phyloP scores from a whole-genome alignment of 2,888 invertebrate genomes.

The Kuschelorhynchus macadamiae region DNA sequence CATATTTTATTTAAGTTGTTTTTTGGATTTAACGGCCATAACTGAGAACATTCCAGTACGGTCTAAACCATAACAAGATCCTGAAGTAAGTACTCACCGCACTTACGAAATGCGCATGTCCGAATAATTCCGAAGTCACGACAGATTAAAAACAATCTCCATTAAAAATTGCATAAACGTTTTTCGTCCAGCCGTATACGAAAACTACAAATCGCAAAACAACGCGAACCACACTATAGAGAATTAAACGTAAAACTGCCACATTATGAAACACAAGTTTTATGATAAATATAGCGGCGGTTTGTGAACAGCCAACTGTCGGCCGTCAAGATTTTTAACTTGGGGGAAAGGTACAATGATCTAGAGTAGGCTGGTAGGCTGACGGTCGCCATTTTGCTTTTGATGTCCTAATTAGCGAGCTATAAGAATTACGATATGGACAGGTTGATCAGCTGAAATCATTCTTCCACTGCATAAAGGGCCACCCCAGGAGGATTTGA shows the following conservation, averaged over 20 bases:
- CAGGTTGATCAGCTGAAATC: no score
- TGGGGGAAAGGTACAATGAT: slow-evolving; percentile 34
- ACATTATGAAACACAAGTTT: slow-evolving; percentile 43
- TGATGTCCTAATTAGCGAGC: slow-evolving; percentile 27
- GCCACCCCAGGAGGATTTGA: no score
- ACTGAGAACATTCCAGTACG: no score
- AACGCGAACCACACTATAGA: slow-evolving; percentile 32
- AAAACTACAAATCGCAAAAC: slow-evolving; percentile 19
- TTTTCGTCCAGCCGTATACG: background rate
- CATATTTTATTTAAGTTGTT: no score
- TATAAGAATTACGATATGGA: background rate
- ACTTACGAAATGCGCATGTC: no score
- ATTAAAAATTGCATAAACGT: background rate
- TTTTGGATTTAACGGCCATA: no score
- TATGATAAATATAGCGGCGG: slow-evolving; percentile 49
- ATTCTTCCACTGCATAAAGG: no score
- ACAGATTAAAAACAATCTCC: no score
- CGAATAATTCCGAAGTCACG: no score
- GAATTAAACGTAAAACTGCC: slow-evolving; percentile 41
- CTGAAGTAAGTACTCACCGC: no score
- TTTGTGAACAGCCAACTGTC: slow-evolving; percentile 31
- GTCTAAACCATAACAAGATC: no score
- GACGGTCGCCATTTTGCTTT: slow-evolving; percentile 36
- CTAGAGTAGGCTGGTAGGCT: slow-evolving; percentile 19
- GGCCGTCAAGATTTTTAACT: slow-evolving; percentile 32